These are phyloP conservation scores for Rhinatrema bivittatum DNA, from an alignment of 2,797 vertebrate species.

Conservation along the genomic window DNA sequence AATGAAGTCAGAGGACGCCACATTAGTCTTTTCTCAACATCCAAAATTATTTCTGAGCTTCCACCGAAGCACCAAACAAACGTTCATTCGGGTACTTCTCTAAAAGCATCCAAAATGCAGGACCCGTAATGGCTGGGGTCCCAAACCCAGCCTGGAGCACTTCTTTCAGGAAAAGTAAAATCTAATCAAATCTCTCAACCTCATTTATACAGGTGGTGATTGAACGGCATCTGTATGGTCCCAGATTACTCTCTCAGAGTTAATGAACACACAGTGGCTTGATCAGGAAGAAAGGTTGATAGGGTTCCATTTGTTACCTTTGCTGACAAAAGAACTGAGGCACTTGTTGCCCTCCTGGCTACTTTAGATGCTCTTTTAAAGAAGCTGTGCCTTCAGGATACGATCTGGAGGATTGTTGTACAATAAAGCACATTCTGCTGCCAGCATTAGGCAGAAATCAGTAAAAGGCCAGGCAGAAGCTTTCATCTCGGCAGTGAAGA, in stretches of 20 bases:
- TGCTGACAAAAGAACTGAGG: conserved; percentile 4
- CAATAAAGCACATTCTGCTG: conserved; percentile 14
- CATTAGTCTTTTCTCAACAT: conserved; percentile 21
- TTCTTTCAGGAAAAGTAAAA: not conserved
- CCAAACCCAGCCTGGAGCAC: not conserved
- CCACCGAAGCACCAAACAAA: conserved; percentile 6
- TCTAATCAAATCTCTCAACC: rapidly evolving
- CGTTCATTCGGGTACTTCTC: conserved; percentile 13
- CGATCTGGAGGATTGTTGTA: not conserved
- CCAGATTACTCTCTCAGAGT: too few species aligned
- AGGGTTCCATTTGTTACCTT: not conserved
- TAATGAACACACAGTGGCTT: too few species aligned
- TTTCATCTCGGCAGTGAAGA: conserved; percentile 37
- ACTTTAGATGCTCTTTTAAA: conserved; percentile 17
- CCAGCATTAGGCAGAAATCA: conserved; percentile 22
- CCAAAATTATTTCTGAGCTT: conserved; percentile 21
- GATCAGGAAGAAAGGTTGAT: too few species aligned
- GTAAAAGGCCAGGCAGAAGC: conserved; percentile 18
- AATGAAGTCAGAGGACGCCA: conserved; percentile 34
- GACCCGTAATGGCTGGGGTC: not conserved
- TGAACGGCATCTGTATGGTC: too few species aligned
- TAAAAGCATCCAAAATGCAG: conserved; percentile 14
- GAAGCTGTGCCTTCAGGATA: conserved; percentile 1
- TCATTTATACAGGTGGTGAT: too few species aligned
- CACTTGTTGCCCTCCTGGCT: not conserved